Conservation (phyloP, 2,888 invertebrate genomes). For the Blomia tropicalis region DNA sequence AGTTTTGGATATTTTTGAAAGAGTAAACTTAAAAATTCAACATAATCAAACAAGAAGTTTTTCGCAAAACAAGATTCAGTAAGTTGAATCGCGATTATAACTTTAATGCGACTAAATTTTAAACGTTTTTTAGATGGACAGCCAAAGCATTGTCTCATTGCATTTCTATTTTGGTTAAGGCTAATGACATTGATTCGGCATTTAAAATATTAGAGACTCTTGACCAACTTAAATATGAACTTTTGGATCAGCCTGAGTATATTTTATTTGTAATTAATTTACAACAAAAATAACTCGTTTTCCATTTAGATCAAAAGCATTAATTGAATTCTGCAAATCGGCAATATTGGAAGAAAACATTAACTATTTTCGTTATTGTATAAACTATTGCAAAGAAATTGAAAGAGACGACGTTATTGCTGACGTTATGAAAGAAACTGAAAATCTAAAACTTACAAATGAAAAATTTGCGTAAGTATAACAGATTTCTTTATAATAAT, state of each 20-base stretch:
- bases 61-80: background rate
- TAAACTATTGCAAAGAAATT: slow-evolving; percentile 1
- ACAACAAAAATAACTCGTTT: background rate
- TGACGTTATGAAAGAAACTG: background rate
- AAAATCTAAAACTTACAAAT: background rate
- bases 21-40: slow-evolving; percentile 1
- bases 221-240: slow-evolving; percentile 39
- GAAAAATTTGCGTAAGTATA: background rate
- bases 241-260: slow-evolving; percentile 39
- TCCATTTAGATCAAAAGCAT: slow-evolving; percentile 6
- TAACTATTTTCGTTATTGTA: slow-evolving; percentile 1
- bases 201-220: slow-evolving; percentile 42
- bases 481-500: background rate
- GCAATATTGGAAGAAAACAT: slow-evolving; percentile 3
- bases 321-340: background rate
- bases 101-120: slow-evolving; percentile 1
- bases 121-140: slow-evolving; percentile 39
- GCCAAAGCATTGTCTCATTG: slow-evolving; percentile 45
- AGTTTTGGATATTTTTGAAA: slow-evolving; percentile 4
- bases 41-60: background rate
- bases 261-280: background rate
- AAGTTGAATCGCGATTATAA: background rate
- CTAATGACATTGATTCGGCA: slow-evolving; percentile 43
- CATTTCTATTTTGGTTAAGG: slow-evolving; percentile 37
- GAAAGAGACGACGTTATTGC: background rate